Evolutionary conservation across 2,797 vertebrate genomes (phyloP).

Genomic region (Sebastes variabilis): DNA sequence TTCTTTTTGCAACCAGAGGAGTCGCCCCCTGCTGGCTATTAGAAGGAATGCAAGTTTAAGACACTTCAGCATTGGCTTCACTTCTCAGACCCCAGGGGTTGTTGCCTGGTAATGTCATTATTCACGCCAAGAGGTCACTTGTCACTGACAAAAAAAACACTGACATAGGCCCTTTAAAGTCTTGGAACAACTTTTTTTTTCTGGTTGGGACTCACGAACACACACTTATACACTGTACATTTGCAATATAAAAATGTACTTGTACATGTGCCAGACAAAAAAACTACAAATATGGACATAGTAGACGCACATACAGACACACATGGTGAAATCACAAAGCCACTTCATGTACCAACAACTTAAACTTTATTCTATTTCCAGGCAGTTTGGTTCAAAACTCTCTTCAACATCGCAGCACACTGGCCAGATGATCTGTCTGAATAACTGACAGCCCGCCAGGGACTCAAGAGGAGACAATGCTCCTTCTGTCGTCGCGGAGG

Average conservation of each 20-base stretch:
- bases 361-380: not conserved
- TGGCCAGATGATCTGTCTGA: conserved; percentile 24
- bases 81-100: no score
- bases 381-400: not conserved
- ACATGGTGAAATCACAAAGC: not conserved
- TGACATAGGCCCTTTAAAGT: not conserved
- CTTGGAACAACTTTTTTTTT: not conserved
- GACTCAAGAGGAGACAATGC: conserved; percentile 17
- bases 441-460: conserved; percentile 27
- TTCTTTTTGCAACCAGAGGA: no score
- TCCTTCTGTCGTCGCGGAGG: conserved; percentile 9
- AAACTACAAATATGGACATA: not conserved
- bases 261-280: not conserved
- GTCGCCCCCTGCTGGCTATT: no score
- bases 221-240: not conserved
- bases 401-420: not conserved
- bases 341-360: not conserved
- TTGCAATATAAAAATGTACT: not conserved
- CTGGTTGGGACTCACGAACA: not conserved
- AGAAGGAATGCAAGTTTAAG: no score
- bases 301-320: not conserved
- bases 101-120: not conserved
- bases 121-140: not conserved
- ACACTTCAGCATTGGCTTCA: no score
- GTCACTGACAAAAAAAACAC: not conserved